These are phyloP conservation scores for Eubasilissa regina DNA, from an alignment of 1,140 invertebrate species.

Conservation along the genomic window DNA sequence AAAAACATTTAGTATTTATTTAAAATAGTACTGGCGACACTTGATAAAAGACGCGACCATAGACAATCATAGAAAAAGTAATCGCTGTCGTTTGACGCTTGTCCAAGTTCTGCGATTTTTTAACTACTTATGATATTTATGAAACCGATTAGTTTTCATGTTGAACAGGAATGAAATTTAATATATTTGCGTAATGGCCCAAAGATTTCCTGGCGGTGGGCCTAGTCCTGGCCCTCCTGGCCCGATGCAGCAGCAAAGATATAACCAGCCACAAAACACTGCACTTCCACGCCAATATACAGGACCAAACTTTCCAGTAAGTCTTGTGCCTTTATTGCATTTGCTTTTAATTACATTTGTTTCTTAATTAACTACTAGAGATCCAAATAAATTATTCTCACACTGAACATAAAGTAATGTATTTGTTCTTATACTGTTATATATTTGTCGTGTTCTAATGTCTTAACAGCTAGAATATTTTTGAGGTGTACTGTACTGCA, in stretches of 20 bases:
- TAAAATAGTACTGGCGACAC: too few species aligned
- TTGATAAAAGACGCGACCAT: background rate
- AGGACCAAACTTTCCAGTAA: slow-evolving; percentile 76
- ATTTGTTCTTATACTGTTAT: too few species aligned
- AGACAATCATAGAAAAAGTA: background rate
- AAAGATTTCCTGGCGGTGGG: slow-evolving; percentile 75
- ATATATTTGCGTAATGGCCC: slow-evolving; percentile 70
- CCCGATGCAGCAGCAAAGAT: slow-evolving; percentile 73
- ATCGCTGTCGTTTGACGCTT: too few species aligned
- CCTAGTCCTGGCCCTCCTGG: slow-evolving; percentile 72
- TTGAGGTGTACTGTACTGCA: too few species aligned
- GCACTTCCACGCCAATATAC: slow-evolving; percentile 73
- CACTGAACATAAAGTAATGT: too few species aligned
- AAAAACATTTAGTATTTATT: too few species aligned
- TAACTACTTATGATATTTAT: too few species aligned
- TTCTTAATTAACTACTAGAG: background rate
- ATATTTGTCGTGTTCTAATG: too few species aligned
- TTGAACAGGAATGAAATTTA: background rate
- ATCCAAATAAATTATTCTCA: too few species aligned
- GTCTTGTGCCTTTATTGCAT: slow-evolving; percentile 57
- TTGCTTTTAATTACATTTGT: background rate
- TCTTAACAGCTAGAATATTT: too few species aligned
- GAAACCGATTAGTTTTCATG: background rate
- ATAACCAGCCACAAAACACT: slow-evolving; percentile 74
- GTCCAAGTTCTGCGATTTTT: too few species aligned